Conservation (phyloP, 2,113 vertebrate species). For the Xiphorhynchus elegans region DNA sequence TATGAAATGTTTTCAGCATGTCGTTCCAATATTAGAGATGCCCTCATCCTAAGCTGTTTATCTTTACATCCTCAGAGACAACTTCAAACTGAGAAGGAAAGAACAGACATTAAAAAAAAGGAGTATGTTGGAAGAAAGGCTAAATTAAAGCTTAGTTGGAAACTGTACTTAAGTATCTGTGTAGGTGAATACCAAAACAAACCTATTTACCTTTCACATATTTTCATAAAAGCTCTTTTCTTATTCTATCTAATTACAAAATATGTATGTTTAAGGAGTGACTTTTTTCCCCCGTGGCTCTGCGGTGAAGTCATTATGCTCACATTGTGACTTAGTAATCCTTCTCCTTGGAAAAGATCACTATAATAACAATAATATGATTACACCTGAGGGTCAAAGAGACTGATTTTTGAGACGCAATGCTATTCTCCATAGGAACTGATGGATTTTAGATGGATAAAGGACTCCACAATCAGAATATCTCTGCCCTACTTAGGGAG, state of each 20-base stretch:
- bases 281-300: slow-evolving; percentile 23
- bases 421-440: slow-evolving; percentile 40
- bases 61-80: slow-evolving; percentile 55
- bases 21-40: not conserved
- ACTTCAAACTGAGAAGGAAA: not conserved
- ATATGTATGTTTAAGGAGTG: slow-evolving; percentile 64
- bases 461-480: slow-evolving; percentile 4
- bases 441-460: slow-evolving; percentile 41
- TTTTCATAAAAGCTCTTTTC: slow-evolving; percentile 16
- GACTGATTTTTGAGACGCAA: slow-evolving; percentile 48
- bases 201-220: slow-evolving; percentile 44
- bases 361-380: slow-evolving; percentile 60
- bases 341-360: slow-evolving; percentile 63
- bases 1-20: not conserved
- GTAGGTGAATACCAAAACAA: slow-evolving; percentile 57
- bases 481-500: slow-evolving; percentile 10
- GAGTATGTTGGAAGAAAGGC: not conserved
- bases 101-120: not conserved
- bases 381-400: slow-evolving; percentile 64
- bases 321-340: slow-evolving; percentile 62
- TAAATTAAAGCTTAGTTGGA: slow-evolving; percentile 51
- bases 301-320: slow-evolving; percentile 53
- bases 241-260: slow-evolving; percentile 62
- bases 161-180: slow-evolving; percentile 31
- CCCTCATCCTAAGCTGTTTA: slow-evolving; percentile 35